Conservation (phyloP, 2,113 vertebrate species). For the Eubucco bourcierii region DNA sequence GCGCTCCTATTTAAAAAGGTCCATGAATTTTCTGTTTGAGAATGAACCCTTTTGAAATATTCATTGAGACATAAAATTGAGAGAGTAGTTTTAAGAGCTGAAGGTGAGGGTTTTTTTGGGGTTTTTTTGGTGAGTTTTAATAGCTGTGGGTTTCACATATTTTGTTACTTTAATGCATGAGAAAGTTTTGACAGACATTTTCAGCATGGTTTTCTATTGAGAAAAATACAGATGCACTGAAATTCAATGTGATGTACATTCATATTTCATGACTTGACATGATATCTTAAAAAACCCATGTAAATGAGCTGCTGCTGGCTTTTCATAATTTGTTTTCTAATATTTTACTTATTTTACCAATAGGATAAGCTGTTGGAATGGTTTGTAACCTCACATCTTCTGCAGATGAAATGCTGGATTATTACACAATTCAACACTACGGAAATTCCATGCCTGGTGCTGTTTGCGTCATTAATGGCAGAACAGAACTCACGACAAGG, state of each 20-base stretch:
- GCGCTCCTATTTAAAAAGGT: background rate
- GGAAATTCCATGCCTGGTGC: background rate
- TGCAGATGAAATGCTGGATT: background rate
- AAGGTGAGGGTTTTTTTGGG: background rate
- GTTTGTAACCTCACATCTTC: background rate
- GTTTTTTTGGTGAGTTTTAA: background rate
- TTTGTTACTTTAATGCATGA: background rate
- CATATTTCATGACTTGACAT: background rate
- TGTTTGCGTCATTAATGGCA: background rate
- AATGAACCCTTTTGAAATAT: background rate
- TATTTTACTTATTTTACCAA: background rate
- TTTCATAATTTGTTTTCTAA: background rate
- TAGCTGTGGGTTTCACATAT: background rate
- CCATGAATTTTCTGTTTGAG: background rate
- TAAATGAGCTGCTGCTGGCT: background rate
- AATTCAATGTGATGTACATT: background rate
- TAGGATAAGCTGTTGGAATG: background rate
- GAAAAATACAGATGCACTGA: background rate
- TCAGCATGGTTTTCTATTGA: background rate
- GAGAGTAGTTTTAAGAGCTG: background rate
- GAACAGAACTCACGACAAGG: background rate
- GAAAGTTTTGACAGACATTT: background rate
- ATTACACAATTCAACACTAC: background rate
- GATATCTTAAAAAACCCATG: background rate
- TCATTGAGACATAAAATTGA: background rate